phyloP scores from a whole-genome alignment of 2,113 vertebrate species.

The Athene noctua region DNA sequence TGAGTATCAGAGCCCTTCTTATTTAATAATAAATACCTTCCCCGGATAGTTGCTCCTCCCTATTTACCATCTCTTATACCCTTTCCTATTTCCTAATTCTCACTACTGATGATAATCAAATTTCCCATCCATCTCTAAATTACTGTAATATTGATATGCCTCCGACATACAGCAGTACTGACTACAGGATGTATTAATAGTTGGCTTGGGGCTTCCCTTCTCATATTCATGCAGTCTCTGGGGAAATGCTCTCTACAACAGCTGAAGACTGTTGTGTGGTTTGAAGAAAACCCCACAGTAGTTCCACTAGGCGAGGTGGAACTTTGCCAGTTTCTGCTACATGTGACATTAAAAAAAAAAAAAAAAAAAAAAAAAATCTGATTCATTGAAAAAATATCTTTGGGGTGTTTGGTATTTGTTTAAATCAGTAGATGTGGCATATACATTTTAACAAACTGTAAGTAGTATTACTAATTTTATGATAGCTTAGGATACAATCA shows the following conservation, averaged over 20 bases:
- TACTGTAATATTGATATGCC: background rate
- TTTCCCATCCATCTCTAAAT: background rate
- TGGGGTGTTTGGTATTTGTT: background rate
- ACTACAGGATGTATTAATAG: background rate
- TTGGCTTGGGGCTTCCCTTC: background rate
- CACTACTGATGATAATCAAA: background rate
- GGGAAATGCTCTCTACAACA: background rate
- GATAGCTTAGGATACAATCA: background rate
- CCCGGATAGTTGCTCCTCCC: background rate
- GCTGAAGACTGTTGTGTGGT: rapidly evolving
- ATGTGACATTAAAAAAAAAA: background rate
- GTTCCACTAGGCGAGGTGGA: background rate
- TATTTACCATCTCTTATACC: background rate
- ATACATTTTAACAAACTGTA: background rate
- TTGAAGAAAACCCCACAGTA: background rate
- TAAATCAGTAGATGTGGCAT: background rate
- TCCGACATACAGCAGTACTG: background rate
- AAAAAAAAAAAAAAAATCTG: background rate
- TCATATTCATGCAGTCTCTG: background rate
- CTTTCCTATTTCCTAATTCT: background rate
- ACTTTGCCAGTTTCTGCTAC: background rate
- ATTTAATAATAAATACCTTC: background rate
- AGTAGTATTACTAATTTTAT: background rate
- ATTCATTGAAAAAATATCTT: background rate
- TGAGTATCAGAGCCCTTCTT: background rate